These are phyloP conservation scores for Melanaphis sacchari DNA, from an alignment of 1,140 invertebrate genomes.

Conservation along the genomic window DNA sequence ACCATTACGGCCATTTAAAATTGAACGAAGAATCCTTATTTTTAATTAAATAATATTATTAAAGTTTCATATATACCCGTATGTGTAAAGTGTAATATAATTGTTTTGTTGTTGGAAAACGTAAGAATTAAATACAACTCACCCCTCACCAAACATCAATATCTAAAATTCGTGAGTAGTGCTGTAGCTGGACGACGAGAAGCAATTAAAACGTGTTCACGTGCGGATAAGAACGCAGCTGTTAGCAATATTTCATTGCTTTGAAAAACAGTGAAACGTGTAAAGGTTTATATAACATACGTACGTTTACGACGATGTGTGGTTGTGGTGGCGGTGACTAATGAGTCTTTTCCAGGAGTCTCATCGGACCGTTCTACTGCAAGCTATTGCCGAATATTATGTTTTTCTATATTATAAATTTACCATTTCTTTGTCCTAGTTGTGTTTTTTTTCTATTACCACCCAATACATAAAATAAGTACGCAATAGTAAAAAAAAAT, in stretches of 20 bases:
- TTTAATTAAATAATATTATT: neutral
- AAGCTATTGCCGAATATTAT: neutral
- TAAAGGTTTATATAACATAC: neutral
- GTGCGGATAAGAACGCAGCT: slow-evolving; percentile 20
- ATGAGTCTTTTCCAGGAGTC: slow-evolving; percentile 15
- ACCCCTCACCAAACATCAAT: neutral
- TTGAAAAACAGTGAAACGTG: neutral
- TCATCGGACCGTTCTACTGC: neutral
- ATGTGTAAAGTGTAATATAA: neutral
- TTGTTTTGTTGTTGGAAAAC: neutral
- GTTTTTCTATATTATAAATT: neutral
- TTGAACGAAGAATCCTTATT: neutral
- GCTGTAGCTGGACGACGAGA: neutral
- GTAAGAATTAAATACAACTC: neutral
- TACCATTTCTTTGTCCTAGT: neutral
- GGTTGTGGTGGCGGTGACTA: neutral
- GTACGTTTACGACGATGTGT: neutral
- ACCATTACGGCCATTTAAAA: neutral
- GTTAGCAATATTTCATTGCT: slow-evolving; percentile 42
- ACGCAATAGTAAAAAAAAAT: neutral
- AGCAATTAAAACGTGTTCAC: slow-evolving; percentile 23
- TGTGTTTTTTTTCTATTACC: neutral
- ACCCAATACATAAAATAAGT: too few relatives aligned
- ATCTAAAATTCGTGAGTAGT: neutral
- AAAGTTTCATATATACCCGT: neutral